Conservation (phyloP, 2,888 invertebrate species). For the Morinoia aosen region DNA sequence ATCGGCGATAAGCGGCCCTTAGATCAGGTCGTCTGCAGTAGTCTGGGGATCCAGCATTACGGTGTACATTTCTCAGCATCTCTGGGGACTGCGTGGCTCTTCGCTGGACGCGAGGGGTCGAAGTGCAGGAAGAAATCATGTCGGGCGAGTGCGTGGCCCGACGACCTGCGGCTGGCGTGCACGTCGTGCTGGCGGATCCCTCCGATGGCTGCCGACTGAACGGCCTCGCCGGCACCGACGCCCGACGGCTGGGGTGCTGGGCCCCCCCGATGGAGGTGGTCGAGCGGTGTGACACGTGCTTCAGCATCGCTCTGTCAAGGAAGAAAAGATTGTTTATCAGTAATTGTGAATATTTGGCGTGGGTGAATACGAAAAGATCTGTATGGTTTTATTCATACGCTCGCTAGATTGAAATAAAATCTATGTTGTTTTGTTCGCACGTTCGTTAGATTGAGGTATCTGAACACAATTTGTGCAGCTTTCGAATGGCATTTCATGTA, state of each 20-base stretch:
- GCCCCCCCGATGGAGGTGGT: conserved; percentile 7
- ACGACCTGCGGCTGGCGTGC: conserved; percentile 5
- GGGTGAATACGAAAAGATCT: neutral
- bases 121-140: conserved; percentile 15
- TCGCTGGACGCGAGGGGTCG: neutral
- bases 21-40: neutral
- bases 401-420: no score
- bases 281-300: conserved; percentile 42
- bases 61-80: neutral
- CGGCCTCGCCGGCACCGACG: neutral
- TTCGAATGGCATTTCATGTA: neutral
- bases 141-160: conserved; percentile 29
- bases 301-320: neutral
- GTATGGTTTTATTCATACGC: neutral
- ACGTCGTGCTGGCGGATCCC: neutral
- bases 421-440: no score
- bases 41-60: neutral
- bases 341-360: neutral
- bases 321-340: neutral
- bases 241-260: conserved; percentile 7
- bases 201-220: conserved; percentile 13
- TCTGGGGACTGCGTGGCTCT: conserved; percentile 22
- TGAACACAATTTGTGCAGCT: no score
- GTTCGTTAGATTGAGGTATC: no score
- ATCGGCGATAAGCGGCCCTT: neutral